Conservation (phyloP, 2,113 vertebrate genomes). For the Mobula hypostoma region DNA sequence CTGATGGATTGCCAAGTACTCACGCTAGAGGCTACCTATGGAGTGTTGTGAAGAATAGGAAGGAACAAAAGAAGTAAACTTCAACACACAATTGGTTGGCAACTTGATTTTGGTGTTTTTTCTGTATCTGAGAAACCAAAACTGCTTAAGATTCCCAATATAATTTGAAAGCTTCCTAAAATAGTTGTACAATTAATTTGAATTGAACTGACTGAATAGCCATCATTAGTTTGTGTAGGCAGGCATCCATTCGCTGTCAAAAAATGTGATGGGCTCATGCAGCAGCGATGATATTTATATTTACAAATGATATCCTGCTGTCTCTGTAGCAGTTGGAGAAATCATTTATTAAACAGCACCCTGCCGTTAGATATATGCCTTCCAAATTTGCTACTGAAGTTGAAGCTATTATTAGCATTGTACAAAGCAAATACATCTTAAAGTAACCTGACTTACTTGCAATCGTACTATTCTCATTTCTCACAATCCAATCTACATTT, state of each 20-base stretch:
- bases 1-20: no score
- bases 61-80: no score
- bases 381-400: neutral
- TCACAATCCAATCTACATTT: no score
- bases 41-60: no score
- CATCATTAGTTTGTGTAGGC: neutral
- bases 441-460: no score
- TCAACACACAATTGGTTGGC: no score
- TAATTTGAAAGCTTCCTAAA: neutral
- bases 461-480: no score
- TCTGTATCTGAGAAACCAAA: neutral
- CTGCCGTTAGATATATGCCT: neutral
- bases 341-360: neutral
- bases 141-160: neutral
- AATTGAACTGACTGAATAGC: no score
- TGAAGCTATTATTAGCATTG: neutral
- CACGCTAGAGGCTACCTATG: no score
- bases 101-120: no score
- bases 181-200: neutral
- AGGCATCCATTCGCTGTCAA: neutral
- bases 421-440: neutral
- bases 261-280: neutral
- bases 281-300: neutral
- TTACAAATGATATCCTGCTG: neutral
- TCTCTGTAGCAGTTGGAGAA: neutral